Evolutionary conservation across 2,113 vertebrate species (phyloP).

Genomic region (Vulpes lagopus): DNA sequence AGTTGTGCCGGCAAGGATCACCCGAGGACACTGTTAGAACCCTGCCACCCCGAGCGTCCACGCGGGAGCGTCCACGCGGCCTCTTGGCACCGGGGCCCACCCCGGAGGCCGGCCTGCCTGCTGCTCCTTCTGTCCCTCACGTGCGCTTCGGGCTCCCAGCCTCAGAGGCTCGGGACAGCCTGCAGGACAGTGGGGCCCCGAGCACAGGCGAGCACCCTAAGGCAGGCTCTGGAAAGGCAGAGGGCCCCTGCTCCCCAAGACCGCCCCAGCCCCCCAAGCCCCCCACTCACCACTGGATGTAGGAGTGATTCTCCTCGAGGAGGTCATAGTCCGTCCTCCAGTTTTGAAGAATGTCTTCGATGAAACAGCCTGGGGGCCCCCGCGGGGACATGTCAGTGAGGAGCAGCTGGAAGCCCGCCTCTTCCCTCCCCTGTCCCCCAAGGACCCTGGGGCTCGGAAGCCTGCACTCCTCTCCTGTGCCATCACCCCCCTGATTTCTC

Average conservation of each 20-base stretch:
- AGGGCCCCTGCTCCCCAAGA: not conserved
- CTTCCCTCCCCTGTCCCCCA: accelerated
- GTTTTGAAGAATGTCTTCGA: slow-evolving; percentile 91
- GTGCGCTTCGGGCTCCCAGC: accelerated
- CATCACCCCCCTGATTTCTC: not conserved
- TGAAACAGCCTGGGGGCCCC: slow-evolving; percentile 88
- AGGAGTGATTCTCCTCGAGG: slow-evolving; percentile 96
- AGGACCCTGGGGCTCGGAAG: not conserved
- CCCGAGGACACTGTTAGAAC: accelerated
- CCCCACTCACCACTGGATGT: slow-evolving; percentile 95
- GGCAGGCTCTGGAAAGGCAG: accelerated
- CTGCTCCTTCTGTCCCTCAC: not conserved
- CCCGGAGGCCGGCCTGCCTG: accelerated
- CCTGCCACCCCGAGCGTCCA: not conserved
- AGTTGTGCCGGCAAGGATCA: accelerated
- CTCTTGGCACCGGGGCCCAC: not conserved
- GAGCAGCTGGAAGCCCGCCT: accelerated
- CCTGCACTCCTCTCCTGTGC: not conserved
- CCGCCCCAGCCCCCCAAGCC: accelerated
- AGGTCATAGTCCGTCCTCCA: slow-evolving; percentile 93
- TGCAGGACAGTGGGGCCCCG: accelerated
- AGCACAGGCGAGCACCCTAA: accelerated
- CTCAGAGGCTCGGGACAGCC: not conserved
- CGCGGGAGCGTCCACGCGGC: accelerated
- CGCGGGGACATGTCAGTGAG: not conserved